phyloP scores from a whole-genome alignment of 37 sponge, comb jelly and placozoan genomes.

The Petrosia ficiformis region DNA sequence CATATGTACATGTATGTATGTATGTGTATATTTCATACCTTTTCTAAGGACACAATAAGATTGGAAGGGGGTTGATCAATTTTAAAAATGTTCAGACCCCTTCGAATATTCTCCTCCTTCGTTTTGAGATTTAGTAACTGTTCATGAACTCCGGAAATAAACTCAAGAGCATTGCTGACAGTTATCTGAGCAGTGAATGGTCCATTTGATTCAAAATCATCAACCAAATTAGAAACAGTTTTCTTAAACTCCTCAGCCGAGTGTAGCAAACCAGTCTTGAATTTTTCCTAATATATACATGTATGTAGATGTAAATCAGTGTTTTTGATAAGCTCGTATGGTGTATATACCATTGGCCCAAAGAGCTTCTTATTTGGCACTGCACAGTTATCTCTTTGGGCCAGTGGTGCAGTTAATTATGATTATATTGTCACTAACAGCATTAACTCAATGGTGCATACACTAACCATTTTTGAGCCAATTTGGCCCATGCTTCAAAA shows the following conservation, averaged over 20 bases:
- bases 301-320: no score
- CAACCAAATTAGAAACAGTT: constrained; percentile 71
- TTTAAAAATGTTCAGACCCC: constrained; percentile 96
- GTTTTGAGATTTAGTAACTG: constrained; percentile 73
- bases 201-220: constrained; percentile 88
- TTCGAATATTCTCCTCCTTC: constrained; percentile 72
- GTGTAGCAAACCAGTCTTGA: constrained; percentile 87
- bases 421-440: no score
- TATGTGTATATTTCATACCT: no score
- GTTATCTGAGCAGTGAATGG: constrained; percentile 81
- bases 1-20: no score
- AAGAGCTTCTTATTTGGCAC: no score
- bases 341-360: no score
- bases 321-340: no score
- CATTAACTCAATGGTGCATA: no score
- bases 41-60: constrained; percentile 73
- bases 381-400: no score
- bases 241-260: constrained; percentile 98
- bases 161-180: constrained; percentile 71
- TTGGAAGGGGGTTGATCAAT: constrained; percentile 98
- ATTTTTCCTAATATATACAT: constrained; percentile 82
- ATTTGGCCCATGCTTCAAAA: no score
- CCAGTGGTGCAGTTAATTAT: no score
- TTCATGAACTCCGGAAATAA: constrained; percentile 59
- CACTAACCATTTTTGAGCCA: no score